Base-by-base conservation (phyloP, 2,113 vertebrate genomes). In the Chunga burmeisteri region DNA sequence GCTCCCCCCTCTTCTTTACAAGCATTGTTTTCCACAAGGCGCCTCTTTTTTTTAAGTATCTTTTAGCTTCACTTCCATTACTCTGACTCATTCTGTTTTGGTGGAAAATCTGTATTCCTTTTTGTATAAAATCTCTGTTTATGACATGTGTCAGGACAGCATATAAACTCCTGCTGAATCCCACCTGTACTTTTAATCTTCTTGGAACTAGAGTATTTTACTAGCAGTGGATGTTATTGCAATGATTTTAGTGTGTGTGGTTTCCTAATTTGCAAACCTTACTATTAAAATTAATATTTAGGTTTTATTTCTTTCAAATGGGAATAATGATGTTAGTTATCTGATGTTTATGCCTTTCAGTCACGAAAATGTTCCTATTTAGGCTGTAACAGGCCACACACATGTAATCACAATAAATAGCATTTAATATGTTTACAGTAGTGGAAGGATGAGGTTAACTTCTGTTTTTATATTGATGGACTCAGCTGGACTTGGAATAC, bases 371-470 rank as follows among this genome's bases (percentile, higher is more conserved):
- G 95, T 98, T 98, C 98, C 98, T 97, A 94, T 96, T 96, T 97
- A 97, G 98, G 97, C 98, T 98, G 87, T 96, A 95, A 98, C 65
- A 94, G 98, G 97, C 98, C 98, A 98, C 98, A 98, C 98, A 98
- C 98, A 98, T 98, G 96, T 97, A 98, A 98, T 98, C 98, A 98
- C 97, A 98, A 99, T 99, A 99, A 99, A 99, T 99, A 99, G 98
- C 98, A 96, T 98, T 98, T 98, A 98, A 98, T 98, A 95, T 99
- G 99, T 99, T 99, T 99, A 99, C 98, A 99, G 98, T 98, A 98
- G 96, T 61, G 95, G 97, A 98, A 98, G 98, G 96, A 98, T 98
- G 98, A 98, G 98, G 98, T 97, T 97, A 97, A 98, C 98, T 98
- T 98, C 98, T 98, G 98, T 98, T 98, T 98, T 98, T 97, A 98